Base-by-base conservation (phyloP, 2,113 vertebrate species). In the Pluvianellus socialis region DNA sequence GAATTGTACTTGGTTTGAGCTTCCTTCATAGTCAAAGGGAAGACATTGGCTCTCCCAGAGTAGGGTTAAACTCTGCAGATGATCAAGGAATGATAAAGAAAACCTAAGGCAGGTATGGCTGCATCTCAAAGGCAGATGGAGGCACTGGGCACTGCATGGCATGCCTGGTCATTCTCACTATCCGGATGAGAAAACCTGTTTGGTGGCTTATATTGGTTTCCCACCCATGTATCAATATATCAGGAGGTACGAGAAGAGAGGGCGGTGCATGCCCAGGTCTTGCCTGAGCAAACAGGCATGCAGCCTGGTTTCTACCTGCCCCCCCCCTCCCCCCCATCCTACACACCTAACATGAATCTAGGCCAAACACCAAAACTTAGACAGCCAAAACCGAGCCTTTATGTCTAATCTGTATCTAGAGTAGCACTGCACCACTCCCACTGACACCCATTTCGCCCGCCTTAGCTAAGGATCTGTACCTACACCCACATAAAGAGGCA, bases 401-500 rank as follows among this genome's bases (percentile, higher is more conserved):
- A 44, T 0, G 0, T 92, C 68, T 84, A 86, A 80, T 49, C 62
- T 42, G 9, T 38, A 58, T 56, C 72, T 71, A 71, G n/a, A 61
- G 49, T 44, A 90, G 62, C 49, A 72, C 44, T 2, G 1, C 3
- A 3, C 9, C 38, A 21, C 45, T 81, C 72, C 76, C 65, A 62
- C 73, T 62, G 79, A 53, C 82, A 84, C 27, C 26, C 33, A 21
- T 49, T 97, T 95, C 6, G 1, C 44, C n/a, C 18, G 2, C 71
- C 35, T 92, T 58, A 72, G 53, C 26, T 87, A 53, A 80, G 61
- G 71, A 59, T 81, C 67, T 94, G 47, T 90, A 84, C 67, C 56
- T 50, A 70, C 58, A 73, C 28, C 44, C 40, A 35, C 4, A 0
- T 35, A 92, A 71, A 80, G 35, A 92, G 42, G 16, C 58, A 86